Evolutionary conservation across 2,888 invertebrate species (phyloP), one percentile per base, ranked within the genome.

Genomic region (Campopleginae sp.): DNA sequence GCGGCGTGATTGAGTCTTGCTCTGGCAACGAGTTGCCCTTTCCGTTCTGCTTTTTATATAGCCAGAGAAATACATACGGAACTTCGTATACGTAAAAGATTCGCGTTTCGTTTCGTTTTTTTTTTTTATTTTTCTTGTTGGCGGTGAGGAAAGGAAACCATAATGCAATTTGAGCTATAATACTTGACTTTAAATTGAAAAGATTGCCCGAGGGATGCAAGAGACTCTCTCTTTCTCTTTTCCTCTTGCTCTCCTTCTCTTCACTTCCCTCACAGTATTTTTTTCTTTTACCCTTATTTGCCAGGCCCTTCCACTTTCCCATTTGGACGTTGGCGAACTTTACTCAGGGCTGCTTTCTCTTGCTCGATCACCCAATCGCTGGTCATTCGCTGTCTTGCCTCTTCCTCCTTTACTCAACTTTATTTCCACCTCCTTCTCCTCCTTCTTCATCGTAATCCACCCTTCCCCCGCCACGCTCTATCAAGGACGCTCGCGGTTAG

Each of bases 131-230:
- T 68, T 81, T 79, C 71, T 75, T 74, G 65, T 78, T 58, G 70
- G 86, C 80, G 81, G 88, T 89, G 90, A 90, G 91, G 89, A 80
- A 91, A 91, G 91, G 90, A 91, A 92, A 92, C 92, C 93, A 92
- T 93, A 93, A 93, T 93, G 93, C 93, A 93, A 93, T 93, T 93
- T 92, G 91, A 93, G 91, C 93, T 90, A 93, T 93, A 93, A 93
- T 93, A 91, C 93, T 93, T 93, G 93, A 93, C 93, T 93, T 93
- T 93, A 93, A 93, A 93, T 93, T 93, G 93, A 93, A 93, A 93
- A 93, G 93, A 93, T 93, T 93, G 93, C 93, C 93, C 92, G 92
- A 90, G 92, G 93, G 93, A 92, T 92, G 92, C 90, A 91, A 93
- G 93, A 91, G 92, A 92, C 91, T 71, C 71, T 46, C 38, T 48